Conservation (phyloP, 1,140 invertebrate species). For the Camponotus floridanus region DNA sequence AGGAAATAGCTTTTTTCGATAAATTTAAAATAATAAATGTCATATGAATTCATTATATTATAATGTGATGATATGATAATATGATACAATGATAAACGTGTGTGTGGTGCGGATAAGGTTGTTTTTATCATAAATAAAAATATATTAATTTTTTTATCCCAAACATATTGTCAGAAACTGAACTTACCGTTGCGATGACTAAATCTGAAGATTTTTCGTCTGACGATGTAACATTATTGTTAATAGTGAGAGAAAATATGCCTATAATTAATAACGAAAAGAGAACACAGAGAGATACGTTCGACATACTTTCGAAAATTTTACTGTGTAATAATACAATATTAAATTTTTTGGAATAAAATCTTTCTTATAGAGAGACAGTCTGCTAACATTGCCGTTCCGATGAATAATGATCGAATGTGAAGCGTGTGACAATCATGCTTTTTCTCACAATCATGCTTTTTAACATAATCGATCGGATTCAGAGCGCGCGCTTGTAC, state of each 20-base stretch:
- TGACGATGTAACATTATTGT: too few species aligned
- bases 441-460: not conserved
- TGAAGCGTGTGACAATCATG: not conserved
- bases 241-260: not conserved
- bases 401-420: not conserved
- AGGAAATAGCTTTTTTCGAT: too few species aligned
- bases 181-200: slow-evolving; percentile 50
- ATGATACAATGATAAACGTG: too few species aligned
- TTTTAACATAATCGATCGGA: not conserved
- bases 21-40: too few species aligned
- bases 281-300: not conserved
- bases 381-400: not conserved
- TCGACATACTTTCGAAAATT: slow-evolving; percentile 15
- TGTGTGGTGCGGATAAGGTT: too few species aligned
- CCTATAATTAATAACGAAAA: not conserved
- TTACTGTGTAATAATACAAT: not conserved
- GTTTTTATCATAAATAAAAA: not conserved
- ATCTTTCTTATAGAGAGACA: too few species aligned
- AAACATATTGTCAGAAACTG: not conserved
- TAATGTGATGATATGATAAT: too few species aligned
- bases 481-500: not conserved
- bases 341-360: not conserved
- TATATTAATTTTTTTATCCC: not conserved
- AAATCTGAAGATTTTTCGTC: not conserved
- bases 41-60: too few species aligned